These are phyloP conservation scores for Taeniopygia guttata DNA, from an alignment of 2,797 vertebrate genomes.

Conservation along the genomic window DNA sequence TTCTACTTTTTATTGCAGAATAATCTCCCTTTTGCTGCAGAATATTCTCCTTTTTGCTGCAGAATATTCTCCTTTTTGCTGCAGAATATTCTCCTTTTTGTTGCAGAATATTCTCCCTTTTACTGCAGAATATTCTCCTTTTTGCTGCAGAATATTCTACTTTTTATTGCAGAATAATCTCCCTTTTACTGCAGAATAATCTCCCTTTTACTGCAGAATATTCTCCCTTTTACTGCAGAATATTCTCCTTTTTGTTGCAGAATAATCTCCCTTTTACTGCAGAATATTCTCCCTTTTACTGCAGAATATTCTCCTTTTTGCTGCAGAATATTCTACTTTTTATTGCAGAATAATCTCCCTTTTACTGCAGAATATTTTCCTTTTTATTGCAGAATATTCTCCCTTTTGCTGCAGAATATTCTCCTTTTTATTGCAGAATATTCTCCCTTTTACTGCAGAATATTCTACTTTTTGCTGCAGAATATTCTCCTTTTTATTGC, in stretches of 20 bases:
- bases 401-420: not conserved
- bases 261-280: rapidly evolving
- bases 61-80: not conserved
- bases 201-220: no score
- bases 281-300: not conserved
- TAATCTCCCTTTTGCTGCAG: rapidly evolving
- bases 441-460: no score
- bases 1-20: not conserved
- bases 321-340: not conserved
- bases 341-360: not conserved
- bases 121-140: not conserved
- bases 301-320: rapidly evolving
- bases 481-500: not conserved
- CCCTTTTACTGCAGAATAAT: not conserved
- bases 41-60: not conserved
- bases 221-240: not conserved
- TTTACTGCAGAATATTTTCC: no score
- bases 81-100: rapidly evolving
- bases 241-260: not conserved
- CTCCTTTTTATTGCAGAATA: rapidly evolving
- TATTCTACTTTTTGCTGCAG: not conserved
- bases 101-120: not conserved
- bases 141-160: not conserved
- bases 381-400: not conserved
- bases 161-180: not conserved